These are phyloP conservation scores for Drosophila buzzatii DNA, from an alignment of 2,888 invertebrate genomes.

Conservation along the genomic window DNA sequence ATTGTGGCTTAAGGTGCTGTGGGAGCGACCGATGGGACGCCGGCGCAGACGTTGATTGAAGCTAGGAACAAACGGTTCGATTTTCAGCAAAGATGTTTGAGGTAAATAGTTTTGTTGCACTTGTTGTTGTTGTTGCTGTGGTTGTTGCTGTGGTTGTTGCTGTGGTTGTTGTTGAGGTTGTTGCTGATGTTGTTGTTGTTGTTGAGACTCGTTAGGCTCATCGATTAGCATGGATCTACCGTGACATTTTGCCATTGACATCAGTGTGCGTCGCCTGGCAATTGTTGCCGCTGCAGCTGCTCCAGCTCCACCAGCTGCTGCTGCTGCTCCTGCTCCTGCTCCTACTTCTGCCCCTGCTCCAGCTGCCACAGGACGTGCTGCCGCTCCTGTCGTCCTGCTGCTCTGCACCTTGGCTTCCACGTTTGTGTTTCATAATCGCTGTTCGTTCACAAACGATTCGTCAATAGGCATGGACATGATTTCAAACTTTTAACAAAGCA, in stretches of 20 bases:
- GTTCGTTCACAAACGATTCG: conserved; percentile 48
- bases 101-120: conserved; percentile 81
- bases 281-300: conserved; percentile 53
- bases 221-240: conserved; percentile 80
- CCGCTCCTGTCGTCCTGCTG: conserved; percentile 32
- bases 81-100: conserved; percentile 85
- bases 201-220: conserved; percentile 58
- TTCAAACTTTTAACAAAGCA: background rate
- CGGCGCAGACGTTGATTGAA: conserved; percentile 82
- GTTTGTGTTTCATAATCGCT: conserved; percentile 74
- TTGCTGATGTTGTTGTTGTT: conserved; percentile 19
- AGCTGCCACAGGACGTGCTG: conserved; percentile 1
- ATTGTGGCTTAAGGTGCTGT: conserved; percentile 84
- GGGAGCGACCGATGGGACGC: conserved; percentile 84
- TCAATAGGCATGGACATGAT: conserved; percentile 52
- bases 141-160: conserved; percentile 34
- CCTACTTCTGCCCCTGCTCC: background rate
- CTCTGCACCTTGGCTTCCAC: conserved; percentile 63
- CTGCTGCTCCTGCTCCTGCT: background rate
- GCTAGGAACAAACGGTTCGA: conserved; percentile 85
- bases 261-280: conserved; percentile 68
- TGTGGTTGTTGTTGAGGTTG: conserved; percentile 41
- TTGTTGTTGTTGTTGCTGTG: conserved; percentile 42
- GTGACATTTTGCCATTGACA: conserved; percentile 84
- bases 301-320: background rate